Evolutionary conservation across 2,113 vertebrate genomes (phyloP), one percentile per base, ranked within the genome.

Genomic region (Saimiri boliviensis): DNA sequence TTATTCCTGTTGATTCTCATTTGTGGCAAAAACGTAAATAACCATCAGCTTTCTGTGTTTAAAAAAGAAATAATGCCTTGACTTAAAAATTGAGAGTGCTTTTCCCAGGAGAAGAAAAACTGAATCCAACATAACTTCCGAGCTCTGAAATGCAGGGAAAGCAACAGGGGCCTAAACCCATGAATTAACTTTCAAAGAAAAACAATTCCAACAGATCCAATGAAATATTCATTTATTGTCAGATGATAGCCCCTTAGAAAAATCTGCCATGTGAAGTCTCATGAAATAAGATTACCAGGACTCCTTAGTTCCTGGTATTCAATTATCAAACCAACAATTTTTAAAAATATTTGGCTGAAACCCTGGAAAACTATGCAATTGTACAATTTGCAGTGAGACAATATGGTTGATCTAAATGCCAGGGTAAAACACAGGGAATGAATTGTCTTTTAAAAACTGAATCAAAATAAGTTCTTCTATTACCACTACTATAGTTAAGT

Each of bases 151-250:
- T 30, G 47, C 54, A 91, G 12, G 20, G 14, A 83, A 94, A 76
- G n/a, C 54, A 80, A 47, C 0, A 16, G 70, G 77, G 73, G 16
- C 10, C 25, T 56, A 40, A 84, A 89, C 47, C 66, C 70, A 47
- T 42, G 27, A 93, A 96, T 95, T 93, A 87, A 83, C 70, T 97
- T 92, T 88, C 70, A 97, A 85, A 96, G 84, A 17, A 90, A 96
- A 95, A 87, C 79, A 90, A 81, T 92, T 94, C 49, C 71, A 95
- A 68, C 21, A 45, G 40, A 84, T 12, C 52, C 56, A 84, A 91
- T 96, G 54, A 96, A 95, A 97, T 94, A 96, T 89, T 93, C 83
- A 95, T 92, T 76, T 90, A 95, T 88, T 85, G 76, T 95, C 76
- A 97, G 74, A 95, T 74, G 85, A 87, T 96, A 97, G 84, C 32